A percentile compares a stretch with the other conserved stretches of the same genome.
Conservation (phyloP, 2,797 vertebrate genomes). For the Momotus momota region DNA sequence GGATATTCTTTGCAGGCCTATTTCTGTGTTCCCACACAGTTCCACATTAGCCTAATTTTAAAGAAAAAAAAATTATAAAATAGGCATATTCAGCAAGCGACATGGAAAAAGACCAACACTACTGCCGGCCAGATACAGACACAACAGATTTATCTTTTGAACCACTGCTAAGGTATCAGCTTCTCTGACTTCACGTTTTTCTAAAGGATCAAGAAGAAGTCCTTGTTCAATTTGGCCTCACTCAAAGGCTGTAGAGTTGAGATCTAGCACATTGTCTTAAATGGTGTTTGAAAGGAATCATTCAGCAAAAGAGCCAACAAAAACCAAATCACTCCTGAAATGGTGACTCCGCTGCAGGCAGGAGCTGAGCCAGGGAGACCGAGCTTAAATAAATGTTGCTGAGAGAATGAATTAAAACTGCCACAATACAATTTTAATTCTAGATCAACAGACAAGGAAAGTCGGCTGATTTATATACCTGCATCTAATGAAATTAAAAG, state of each 20-base stretch:
- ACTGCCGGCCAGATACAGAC: background rate
- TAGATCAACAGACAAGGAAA: background rate
- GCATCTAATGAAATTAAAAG: background rate
- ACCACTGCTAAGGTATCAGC: background rate
- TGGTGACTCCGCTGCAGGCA: background rate
- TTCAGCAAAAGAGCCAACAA: background rate
- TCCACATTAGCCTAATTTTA: background rate
- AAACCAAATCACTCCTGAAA: background rate
- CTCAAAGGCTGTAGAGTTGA: background rate
- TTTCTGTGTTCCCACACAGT: background rate
- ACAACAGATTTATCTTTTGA: background rate
- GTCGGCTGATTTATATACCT: background rate
- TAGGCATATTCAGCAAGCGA: background rate
- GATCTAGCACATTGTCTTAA: background rate
- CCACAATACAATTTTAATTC: background rate
- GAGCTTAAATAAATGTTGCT: background rate
- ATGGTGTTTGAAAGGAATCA: background rate
- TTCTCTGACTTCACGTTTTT: background rate
- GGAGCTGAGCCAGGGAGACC: background rate
- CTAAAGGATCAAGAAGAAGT: background rate
- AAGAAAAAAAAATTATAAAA: background rate
- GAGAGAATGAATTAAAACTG: background rate
- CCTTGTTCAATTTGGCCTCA: background rate
- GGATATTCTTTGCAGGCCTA: background rate
- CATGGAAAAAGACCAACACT: fast-evolving